Conservation (phyloP, 2,888 invertebrate genomes). For the Keiferia lycopersicella region DNA sequence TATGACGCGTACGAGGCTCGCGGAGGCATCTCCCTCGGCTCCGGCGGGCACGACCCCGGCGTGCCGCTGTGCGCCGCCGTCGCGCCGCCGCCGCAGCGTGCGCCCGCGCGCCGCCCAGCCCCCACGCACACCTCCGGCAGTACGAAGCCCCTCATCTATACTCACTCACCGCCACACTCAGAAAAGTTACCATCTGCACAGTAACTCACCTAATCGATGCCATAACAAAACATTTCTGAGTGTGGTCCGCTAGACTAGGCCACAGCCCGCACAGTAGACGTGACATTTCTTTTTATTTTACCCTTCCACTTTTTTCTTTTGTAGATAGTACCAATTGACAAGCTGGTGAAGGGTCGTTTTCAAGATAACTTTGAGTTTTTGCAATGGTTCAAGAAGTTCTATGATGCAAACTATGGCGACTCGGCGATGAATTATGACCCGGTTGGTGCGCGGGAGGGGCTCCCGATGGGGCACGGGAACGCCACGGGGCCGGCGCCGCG, state of each 20-base stretch:
- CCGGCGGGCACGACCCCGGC: conserved; percentile 81
- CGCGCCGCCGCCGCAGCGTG: conserved; percentile 47
- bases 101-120: conserved; percentile 45
- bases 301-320: conserved; percentile 71
- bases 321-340: conserved; percentile 96
- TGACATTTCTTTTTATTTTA: conserved; percentile 58
- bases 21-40: conserved; percentile 90
- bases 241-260: conserved; percentile 39
- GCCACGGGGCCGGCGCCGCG: conserved; percentile 78
- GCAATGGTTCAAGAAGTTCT: conserved; percentile 99
- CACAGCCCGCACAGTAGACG: conserved; percentile 55
- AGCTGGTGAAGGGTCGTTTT: conserved; percentile 98
- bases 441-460: conserved; percentile 91
- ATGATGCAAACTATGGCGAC: conserved; percentile 99
- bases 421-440: conserved; percentile 91
- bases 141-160: conserved; percentile 56
- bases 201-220: conserved; percentile 27
- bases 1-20: conserved; percentile 96
- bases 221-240: conserved; percentile 18
- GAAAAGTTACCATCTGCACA: conserved; percentile 41
- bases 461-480: conserved; percentile 90
- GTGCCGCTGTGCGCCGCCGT: conserved; percentile 69
- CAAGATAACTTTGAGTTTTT: conserved; percentile 99
- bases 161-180: conserved; percentile 41
- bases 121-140: conserved; percentile 65